These are phyloP conservation scores for Nebria ingens DNA, from an alignment of 1,140 invertebrate genomes.

Conservation along the genomic window DNA sequence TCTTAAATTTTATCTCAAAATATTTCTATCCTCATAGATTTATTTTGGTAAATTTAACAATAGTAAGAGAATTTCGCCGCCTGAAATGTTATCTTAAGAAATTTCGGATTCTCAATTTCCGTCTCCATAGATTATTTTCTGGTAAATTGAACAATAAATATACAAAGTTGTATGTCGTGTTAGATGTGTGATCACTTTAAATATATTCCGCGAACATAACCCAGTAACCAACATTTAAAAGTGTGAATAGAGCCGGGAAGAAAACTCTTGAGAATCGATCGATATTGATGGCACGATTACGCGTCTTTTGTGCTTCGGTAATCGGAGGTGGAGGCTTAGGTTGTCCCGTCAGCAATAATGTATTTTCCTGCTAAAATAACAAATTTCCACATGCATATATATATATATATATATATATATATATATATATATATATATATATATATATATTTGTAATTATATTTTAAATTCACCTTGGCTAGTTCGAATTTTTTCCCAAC, in stretches of 20 bases:
- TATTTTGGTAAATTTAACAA: too few relatives aligned
- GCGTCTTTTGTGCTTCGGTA: constrained; percentile 51
- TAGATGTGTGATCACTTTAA: too few relatives aligned
- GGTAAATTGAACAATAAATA: too few relatives aligned
- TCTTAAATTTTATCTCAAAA: too few relatives aligned
- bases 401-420: not conserved
- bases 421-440: not conserved
- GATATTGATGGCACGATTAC: constrained; percentile 71
- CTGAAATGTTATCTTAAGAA: too few relatives aligned
- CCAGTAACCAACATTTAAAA: constrained; percentile 83
- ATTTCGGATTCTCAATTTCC: too few relatives aligned
- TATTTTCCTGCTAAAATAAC: constrained; percentile 39
- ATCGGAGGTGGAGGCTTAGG: constrained; percentile 36
- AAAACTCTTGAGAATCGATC: constrained; percentile 76
- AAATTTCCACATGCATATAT: too few relatives aligned
- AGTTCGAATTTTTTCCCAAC: constrained; percentile 46
- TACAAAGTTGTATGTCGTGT: too few relatives aligned
- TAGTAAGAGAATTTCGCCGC: too few relatives aligned
- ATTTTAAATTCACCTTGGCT: too few relatives aligned
- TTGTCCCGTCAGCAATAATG: constrained; percentile 41
- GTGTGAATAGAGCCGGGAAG: constrained; percentile 75
- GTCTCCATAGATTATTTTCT: too few relatives aligned
- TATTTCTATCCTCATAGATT: too few relatives aligned
- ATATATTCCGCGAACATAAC: constrained; percentile 77
- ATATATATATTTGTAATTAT: not conserved